These are phyloP conservation scores for Ips nitidus DNA, from an alignment of 1,140 invertebrate genomes.

Conservation along the genomic window DNA sequence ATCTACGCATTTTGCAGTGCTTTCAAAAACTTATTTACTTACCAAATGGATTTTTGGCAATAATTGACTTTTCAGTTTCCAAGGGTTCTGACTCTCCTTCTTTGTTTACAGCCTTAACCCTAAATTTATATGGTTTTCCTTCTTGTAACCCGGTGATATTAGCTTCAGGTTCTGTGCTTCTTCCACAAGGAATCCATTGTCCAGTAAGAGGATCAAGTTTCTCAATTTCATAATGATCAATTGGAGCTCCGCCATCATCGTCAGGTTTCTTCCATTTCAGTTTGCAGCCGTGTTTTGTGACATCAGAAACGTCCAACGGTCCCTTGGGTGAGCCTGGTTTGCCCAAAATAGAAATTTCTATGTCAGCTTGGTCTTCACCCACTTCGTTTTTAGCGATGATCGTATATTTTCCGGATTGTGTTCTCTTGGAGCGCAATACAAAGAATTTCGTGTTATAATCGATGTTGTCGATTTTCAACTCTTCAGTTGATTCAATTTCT, in stretches of 20 bases:
- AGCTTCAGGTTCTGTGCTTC: slow-evolving; percentile 75
- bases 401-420: slow-evolving; percentile 87
- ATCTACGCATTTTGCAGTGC: background rate
- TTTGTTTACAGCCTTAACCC: slow-evolving; percentile 97
- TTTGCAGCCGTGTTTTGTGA: slow-evolving; percentile 92
- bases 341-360: slow-evolving; percentile 85
- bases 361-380: slow-evolving; percentile 90
- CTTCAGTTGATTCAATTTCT: slow-evolving; percentile 67
- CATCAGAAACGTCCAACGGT: slow-evolving; percentile 84
- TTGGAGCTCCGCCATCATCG: slow-evolving; percentile 86
- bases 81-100: slow-evolving; percentile 96
- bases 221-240: slow-evolving; percentile 97
- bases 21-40: slow-evolving; percentile 43
- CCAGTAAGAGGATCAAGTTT: slow-evolving; percentile 93
- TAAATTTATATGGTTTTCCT: slow-evolving; percentile 98
- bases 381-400: slow-evolving; percentile 91
- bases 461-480: slow-evolving; percentile 77
- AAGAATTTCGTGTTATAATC: slow-evolving; percentile 92
- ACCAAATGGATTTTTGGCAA: slow-evolving; percentile 99
- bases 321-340: slow-evolving; percentile 82
- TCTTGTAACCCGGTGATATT: slow-evolving; percentile 85
- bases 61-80: slow-evolving; percentile 89
- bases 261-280: slow-evolving; percentile 92
- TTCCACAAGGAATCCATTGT: slow-evolving; percentile 88
- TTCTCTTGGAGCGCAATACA: slow-evolving; percentile 76